Conservation (phyloP, 2,888 invertebrate genomes). For the Cephus spinipes region DNA sequence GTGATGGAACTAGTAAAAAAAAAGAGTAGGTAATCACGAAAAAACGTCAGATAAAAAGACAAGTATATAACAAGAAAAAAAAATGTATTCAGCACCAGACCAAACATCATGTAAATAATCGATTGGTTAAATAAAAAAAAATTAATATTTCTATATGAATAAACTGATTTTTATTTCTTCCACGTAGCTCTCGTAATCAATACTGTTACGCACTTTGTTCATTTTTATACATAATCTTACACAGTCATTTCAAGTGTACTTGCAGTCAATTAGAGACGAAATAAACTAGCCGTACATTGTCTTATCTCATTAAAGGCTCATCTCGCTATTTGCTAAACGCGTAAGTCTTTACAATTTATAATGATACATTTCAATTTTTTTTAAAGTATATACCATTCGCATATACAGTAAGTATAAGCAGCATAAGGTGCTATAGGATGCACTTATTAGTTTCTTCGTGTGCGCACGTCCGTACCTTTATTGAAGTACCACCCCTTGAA, state of each 20-base stretch:
- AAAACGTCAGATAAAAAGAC: not conserved
- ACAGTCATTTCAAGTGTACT: not conserved
- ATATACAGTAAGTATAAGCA: not conserved
- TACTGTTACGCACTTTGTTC: not conserved
- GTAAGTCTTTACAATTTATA: not conserved
- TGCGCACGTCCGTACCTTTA: not conserved
- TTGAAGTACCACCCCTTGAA: not conserved
- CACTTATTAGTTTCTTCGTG: not conserved
- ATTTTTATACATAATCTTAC: not conserved
- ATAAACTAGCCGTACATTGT: not conserved
- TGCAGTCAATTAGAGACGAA: not conserved
- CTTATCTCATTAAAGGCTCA: not conserved
- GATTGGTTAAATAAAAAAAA: not conserved
- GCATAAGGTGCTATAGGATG: not conserved
- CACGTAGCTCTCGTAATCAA: not conserved
- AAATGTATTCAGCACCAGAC: not conserved
- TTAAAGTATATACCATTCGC: not conserved
- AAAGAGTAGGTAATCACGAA: not conserved
- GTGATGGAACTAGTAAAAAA: slow-evolving; percentile 68
- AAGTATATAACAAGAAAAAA: not conserved
- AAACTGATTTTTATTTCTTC: not conserved
- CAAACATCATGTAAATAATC: not conserved
- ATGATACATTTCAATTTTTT: not conserved
- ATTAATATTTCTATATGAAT: not conserved
- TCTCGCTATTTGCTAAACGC: not conserved